phyloP scores from a whole-genome alignment of 2,888 invertebrate genomes.

The Xestia ashworthii region DNA sequence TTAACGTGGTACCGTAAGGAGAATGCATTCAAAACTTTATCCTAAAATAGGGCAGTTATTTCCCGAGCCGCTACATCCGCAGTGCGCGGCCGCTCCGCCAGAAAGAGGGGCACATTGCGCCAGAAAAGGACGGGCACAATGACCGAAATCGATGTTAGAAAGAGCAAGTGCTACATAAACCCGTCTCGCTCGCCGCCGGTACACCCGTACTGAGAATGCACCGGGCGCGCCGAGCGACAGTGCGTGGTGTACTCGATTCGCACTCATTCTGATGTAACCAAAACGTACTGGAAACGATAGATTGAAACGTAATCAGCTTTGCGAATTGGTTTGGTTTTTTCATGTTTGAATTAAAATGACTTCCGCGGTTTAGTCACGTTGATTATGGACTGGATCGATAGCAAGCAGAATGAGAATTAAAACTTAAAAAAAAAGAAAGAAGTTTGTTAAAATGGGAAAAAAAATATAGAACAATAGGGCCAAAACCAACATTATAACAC shows the following conservation, averaged over 20 bases:
- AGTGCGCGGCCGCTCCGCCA: conserved; percentile 74
- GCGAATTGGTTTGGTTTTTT: conserved; percentile 36
- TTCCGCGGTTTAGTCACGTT: conserved; percentile 19
- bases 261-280: conserved; percentile 72
- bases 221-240: conserved; percentile 69
- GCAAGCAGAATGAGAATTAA: background rate
- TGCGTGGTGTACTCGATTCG: conserved; percentile 74
- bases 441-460: background rate
- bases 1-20: conserved; percentile 47
- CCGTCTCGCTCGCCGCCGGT: conserved; percentile 79
- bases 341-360: conserved; percentile 13
- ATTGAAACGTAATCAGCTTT: conserved; percentile 37
- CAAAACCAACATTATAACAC: background rate
- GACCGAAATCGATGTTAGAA: conserved; percentile 86
- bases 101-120: conserved; percentile 77
- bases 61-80: conserved; percentile 80
- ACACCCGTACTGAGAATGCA: conserved; percentile 83
- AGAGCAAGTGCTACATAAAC: conserved; percentile 50
- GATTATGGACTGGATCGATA: conserved; percentile 4
- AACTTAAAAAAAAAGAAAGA: background rate
- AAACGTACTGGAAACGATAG: conserved; percentile 58
- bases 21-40: conserved; percentile 73
- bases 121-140: conserved; percentile 76
- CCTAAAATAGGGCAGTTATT: conserved; percentile 80
- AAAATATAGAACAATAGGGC: too few relatives aligned